Evolutionary conservation across 2,888 invertebrate genomes (phyloP), one percentile per base, ranked within the genome.

Genomic region (Perizoma affinitatum): DNA sequence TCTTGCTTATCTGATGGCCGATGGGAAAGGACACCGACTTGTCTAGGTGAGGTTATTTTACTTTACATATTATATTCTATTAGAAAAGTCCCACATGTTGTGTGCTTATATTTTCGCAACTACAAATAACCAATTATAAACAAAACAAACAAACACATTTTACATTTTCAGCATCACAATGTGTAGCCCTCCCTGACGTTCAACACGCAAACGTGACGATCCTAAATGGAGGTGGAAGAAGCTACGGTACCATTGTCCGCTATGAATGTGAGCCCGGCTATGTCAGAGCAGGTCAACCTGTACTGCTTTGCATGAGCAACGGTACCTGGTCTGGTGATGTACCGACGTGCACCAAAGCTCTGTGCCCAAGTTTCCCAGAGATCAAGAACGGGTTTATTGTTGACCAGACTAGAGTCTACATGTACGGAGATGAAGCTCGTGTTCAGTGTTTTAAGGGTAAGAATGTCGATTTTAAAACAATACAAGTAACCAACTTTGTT

Each of bases 261-360:
- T 98, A 96, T 79, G 97, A 97, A 84, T 98, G 98, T 78, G 97
- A 98, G 77, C 95, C 97, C 5, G 98, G 98, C 4, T 98, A 97
- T 78, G 95, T 97, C 57, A 94, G 98, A 69, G 95, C 94, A 70
- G 98, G 98, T 38, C 96, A 96, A 79, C 98, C 98, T 10, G 98
- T 98, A 4, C 94, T 98, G 45, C 94, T 97, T 42, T 98, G 98
- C 83, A 98, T 98, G 97, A 98, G 97, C 78, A 98, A 98, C 78
- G 98, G 98, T 53, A 97, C 98, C 7, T 98, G 98, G 98, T 98
- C 98, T 62, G 97, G 97, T 61, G 95, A 96, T 70, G 97, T 98
- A 5, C 98, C 98, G 0, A 95, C 95, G 5, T 98, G 98, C 84
- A 94, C 96, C 41, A 94, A 97, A 74, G 96, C 95, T 34, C 85